These are phyloP conservation scores for Arctopsyche grandis DNA, from an alignment of 1,140 invertebrate species.

Conservation along the genomic window DNA sequence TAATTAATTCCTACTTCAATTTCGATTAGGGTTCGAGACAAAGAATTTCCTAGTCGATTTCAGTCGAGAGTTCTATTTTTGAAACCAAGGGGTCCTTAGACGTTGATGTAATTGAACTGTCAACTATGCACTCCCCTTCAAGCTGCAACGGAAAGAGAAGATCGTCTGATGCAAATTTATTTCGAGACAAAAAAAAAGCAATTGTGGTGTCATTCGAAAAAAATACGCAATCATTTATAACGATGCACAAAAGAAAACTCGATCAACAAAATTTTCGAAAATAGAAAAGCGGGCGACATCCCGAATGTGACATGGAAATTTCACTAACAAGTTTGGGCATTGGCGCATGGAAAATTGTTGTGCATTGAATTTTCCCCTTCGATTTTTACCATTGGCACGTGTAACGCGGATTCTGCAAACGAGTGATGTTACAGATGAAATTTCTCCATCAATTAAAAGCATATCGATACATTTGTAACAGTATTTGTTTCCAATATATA, in stretches of 20 bases:
- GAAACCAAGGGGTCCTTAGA: background rate
- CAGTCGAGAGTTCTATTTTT: background rate
- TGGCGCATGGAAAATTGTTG: too few species aligned
- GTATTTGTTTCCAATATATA: too few species aligned
- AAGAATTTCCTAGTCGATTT: background rate
- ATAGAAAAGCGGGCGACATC: background rate
- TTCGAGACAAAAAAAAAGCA: background rate
- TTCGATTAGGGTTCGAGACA: too few species aligned
- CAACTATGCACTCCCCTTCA: constrained; percentile 15
- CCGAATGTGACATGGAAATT: background rate
- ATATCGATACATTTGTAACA: too few species aligned
- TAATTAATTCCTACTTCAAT: too few species aligned
- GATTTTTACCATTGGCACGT: too few species aligned
- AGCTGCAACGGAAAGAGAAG: background rate
- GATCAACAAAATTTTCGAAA: background rate
- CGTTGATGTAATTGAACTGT: constrained; percentile 35
- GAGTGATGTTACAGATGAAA: too few species aligned
- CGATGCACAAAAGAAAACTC: background rate
- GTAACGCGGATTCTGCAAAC: too few species aligned
- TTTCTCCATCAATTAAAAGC: too few species aligned
- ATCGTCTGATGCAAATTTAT: background rate
- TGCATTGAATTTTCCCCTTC: too few species aligned
- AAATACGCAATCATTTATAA: background rate
- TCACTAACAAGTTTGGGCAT: too few species aligned
- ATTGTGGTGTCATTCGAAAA: too few species aligned